Evolutionary conservation across 30 jellyfish, hydroid and myxozoan species (phyloP).

Genomic region (Mastigias papua): DNA sequence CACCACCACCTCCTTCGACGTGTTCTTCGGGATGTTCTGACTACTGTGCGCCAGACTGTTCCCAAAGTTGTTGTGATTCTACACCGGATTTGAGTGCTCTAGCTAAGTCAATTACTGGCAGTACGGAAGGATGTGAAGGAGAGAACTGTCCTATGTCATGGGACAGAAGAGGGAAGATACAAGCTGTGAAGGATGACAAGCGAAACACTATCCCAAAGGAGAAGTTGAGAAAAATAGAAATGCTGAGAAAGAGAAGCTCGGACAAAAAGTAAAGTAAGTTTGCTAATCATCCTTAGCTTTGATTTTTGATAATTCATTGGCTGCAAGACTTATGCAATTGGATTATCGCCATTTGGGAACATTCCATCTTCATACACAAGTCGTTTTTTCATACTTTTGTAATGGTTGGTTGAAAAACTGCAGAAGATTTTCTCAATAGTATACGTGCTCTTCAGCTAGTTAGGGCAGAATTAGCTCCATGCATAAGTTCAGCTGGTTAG

Average conservation of each 20-base stretch:
- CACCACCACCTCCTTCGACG: constrained; percentile 55
- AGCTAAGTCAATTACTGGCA: constrained; percentile 76
- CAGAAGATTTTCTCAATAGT: too few relatives aligned
- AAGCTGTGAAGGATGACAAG: constrained; percentile 87
- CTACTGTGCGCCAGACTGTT: constrained; percentile 91
- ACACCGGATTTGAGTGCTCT: constrained; percentile 93
- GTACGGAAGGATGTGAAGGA: constrained; percentile 49
- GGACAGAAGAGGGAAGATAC: constrained; percentile 84
- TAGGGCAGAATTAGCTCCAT: too few relatives aligned
- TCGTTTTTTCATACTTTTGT: too few relatives aligned
- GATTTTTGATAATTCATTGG: too few relatives aligned
- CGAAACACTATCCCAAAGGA: constrained; percentile 66
- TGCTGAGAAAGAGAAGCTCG: constrained; percentile 65
- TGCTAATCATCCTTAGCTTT: too few relatives aligned
- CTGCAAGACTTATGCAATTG: too few relatives aligned
- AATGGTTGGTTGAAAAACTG: too few relatives aligned
- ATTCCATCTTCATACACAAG: too few relatives aligned
- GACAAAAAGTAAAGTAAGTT: constrained; percentile 9
- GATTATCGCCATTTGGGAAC: too few relatives aligned
- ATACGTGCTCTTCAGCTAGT: too few relatives aligned
- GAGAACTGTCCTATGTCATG: constrained; percentile 70
- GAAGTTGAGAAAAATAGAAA: constrained; percentile 61
- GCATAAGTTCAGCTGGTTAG: too few relatives aligned
- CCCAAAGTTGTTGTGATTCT: constrained; percentile 89
- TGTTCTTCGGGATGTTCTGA: constrained; percentile 91